Evolutionary conservation across 2,797 vertebrate genomes (phyloP).

Genomic region (Danio jaintianensis): DNA sequence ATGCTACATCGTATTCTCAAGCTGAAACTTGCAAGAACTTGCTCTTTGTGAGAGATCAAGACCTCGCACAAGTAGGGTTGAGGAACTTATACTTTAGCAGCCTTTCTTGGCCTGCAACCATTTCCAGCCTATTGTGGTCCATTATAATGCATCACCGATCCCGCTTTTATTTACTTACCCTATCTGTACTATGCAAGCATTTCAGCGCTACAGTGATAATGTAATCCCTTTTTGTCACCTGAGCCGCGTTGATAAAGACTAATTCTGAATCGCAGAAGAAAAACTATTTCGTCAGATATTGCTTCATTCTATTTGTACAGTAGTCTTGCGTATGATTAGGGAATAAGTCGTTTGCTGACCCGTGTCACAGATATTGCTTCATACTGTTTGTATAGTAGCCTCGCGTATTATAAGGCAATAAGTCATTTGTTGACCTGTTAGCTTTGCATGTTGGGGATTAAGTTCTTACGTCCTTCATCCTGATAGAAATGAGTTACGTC

Average conservation of each 20-base stretch:
- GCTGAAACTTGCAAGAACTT: neutral
- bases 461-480: conserved; percentile 5
- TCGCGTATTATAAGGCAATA: neutral
- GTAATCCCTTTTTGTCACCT: neutral
- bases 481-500: neutral
- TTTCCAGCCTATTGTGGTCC: neutral
- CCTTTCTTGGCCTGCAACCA: neutral
- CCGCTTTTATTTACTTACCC: neutral
- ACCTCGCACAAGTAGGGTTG: neutral
- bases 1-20: neutral
- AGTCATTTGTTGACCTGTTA: conserved; percentile 1
- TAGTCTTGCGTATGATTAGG: no score
- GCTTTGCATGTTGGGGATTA: neutral
- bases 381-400: conserved; percentile 13
- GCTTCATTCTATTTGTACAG: no score
- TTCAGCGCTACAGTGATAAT: neutral
- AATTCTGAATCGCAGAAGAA: neutral
- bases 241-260: neutral
- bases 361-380: conserved; percentile 6
- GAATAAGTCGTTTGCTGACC: no score
- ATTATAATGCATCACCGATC: neutral
- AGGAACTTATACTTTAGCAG: neutral
- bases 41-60: neutral
- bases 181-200: neutral
- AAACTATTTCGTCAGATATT: neutral